phyloP scores from a whole-genome alignment of 2,113 vertebrate species.

The Ploceus nigricollis region DNA sequence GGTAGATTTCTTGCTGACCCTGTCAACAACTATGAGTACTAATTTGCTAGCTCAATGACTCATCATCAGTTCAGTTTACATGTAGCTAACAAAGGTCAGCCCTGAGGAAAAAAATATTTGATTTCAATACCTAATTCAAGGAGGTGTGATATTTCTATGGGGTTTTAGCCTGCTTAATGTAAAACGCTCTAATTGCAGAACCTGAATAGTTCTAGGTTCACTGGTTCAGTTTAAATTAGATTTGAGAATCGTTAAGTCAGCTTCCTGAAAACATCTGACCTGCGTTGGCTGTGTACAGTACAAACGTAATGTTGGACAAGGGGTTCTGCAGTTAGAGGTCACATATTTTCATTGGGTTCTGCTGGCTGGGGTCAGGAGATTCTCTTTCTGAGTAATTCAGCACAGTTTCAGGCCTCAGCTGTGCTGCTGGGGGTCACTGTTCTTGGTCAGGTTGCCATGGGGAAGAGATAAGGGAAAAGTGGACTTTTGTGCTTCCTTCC shows the following conservation, averaged over 20 bases:
- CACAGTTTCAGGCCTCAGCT: slow-evolving; percentile 47
- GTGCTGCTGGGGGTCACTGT: slow-evolving; percentile 48
- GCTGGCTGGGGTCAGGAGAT: background rate
- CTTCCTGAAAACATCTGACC: slow-evolving; percentile 28
- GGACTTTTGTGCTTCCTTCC: slow-evolving; percentile 57
- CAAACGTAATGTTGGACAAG: background rate
- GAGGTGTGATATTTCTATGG: slow-evolving; percentile 32
- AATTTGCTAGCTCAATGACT: slow-evolving; percentile 71
- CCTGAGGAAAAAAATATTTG: slow-evolving; percentile 58
- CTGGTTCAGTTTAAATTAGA: slow-evolving; percentile 1
- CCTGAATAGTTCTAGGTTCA: slow-evolving; percentile 22
- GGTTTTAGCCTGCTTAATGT: slow-evolving; percentile 45
- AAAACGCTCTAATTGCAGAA: slow-evolving; percentile 58
- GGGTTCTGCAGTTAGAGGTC: background rate
- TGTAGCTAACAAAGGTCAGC: slow-evolving; percentile 67
- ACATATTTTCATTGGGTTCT: background rate
- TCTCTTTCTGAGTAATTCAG: slow-evolving; percentile 48
- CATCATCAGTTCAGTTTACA: slow-evolving; percentile 62
- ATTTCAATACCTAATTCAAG: slow-evolving; percentile 68
- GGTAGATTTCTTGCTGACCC: slow-evolving; percentile 64
- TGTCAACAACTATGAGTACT: slow-evolving; percentile 68
- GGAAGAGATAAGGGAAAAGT: slow-evolving; percentile 50
- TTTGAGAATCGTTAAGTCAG: background rate
- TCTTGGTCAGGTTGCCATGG: slow-evolving; percentile 56
- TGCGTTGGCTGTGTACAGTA: background rate